Percentiles rank a stretch among this genome's conserved stretches.
phyloP scores from a whole-genome alignment of 1,140 invertebrate species.

The Caligus rogercresseyi region DNA sequence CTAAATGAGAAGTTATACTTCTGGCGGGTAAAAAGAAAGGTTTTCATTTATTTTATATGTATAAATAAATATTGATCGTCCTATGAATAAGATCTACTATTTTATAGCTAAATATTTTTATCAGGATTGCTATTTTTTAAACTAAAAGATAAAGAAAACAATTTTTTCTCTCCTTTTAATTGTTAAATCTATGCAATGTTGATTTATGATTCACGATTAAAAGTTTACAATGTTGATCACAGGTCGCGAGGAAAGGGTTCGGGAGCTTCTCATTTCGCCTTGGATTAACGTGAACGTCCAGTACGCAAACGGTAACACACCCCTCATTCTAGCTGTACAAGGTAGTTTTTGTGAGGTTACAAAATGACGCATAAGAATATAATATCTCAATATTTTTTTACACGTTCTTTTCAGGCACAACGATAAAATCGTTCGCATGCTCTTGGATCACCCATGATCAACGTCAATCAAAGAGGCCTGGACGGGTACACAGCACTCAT shows the following conservation, averaged over 20 bases:
- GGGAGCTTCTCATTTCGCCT: not conserved
- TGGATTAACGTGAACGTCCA: slow-evolving; percentile 14
- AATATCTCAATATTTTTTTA: not conserved
- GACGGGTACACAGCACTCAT: slow-evolving; percentile 20
- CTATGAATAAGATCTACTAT: no score
- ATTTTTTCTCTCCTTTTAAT: no score
- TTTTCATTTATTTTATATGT: no score
- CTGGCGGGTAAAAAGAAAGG: no score
- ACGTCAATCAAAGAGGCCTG: slow-evolving; percentile 17
- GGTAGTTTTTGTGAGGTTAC: not conserved
- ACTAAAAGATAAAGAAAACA: no score
- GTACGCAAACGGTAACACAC: slow-evolving; percentile 17
- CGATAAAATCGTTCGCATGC: not conserved
- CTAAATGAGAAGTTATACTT: no score
- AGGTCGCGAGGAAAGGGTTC: slow-evolving; percentile 6
- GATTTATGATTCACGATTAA: no score
- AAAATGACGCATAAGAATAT: not conserved
- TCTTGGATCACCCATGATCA: slow-evolving; percentile 8
- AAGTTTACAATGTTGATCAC: not conserved
- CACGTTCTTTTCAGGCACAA: slow-evolving; percentile 9
- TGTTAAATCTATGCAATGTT: no score
- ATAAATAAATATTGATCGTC: no score
- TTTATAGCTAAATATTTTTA: no score
- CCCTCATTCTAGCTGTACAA: slow-evolving; percentile 17
- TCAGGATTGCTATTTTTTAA: no score